A percentile compares a stretch with the other conserved stretches of the same genome.
Conservation (phyloP, 2,888 invertebrate genomes). For the Amphimallon solstitiale region DNA sequence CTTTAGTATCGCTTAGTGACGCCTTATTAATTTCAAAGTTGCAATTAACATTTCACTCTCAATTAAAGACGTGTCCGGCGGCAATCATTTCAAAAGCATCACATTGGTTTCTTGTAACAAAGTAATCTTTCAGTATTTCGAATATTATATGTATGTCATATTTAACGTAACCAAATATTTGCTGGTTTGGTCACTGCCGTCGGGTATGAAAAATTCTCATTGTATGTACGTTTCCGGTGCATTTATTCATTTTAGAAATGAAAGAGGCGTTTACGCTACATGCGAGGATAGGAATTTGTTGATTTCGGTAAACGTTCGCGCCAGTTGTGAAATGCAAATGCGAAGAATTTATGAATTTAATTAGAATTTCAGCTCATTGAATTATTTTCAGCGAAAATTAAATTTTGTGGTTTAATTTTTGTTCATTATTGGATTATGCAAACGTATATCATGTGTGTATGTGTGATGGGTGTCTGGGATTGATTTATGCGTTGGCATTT, state of each 20-base stretch:
- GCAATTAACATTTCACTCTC: constrained; percentile 20
- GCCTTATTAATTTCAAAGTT: constrained; percentile 18
- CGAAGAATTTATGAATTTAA: background rate
- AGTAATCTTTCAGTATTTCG: background rate
- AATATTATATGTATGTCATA: constrained; percentile 6
- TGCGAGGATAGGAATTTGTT: background rate
- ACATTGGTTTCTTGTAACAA: background rate
- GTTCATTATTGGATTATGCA: no score
- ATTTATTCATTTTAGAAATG: background rate
- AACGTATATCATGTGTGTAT: no score
- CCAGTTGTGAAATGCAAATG: no score
- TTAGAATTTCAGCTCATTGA: background rate
- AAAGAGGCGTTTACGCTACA: background rate
- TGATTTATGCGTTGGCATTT: no score
- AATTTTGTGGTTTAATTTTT: no score
- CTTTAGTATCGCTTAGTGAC: background rate
- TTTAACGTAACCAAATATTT: constrained; percentile 16
- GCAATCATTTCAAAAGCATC: background rate
- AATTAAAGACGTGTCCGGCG: constrained; percentile 1
- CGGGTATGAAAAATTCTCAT: constrained; percentile 4
- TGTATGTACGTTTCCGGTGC: background rate
- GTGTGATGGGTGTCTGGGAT: no score
- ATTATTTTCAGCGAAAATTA: background rate
- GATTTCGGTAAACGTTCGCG: no score
- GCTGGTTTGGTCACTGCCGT: background rate